Percentiles rank a stretch among this genome's conserved stretches.
These are phyloP conservation scores for Argyresthia goedartella DNA, from an alignment of 2,888 invertebrate species.

Conservation along the genomic window DNA sequence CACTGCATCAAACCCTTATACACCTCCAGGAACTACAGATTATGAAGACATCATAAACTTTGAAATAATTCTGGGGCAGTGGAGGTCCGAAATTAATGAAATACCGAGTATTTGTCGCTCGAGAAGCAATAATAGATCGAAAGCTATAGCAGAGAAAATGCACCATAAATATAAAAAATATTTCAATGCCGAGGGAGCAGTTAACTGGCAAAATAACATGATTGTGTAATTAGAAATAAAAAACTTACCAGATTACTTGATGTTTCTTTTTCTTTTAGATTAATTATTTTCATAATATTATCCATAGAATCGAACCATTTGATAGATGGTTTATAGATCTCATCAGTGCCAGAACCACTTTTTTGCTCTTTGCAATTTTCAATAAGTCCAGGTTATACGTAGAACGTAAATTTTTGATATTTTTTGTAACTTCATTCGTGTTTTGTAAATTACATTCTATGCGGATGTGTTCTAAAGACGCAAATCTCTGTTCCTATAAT, in stretches of 20 bases:
- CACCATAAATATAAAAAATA: no score
- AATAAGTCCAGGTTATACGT: neutral
- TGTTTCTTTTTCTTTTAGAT: neutral
- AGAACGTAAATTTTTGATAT: neutral
- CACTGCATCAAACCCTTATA: conserved; percentile 6
- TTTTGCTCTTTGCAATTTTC: neutral
- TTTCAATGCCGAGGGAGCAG: no score
- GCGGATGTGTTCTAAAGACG: neutral
- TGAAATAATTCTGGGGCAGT: neutral
- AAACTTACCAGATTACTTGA: neutral
- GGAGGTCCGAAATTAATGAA: conserved; percentile 10
- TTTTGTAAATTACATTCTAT: neutral
- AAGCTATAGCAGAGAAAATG: no score
- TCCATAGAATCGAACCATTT: neutral
- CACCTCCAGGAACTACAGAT: conserved; percentile 8
- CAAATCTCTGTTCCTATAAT: neutral
- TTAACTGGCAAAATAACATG: no score
- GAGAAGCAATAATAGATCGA: neutral
- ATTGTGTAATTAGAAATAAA: no score
- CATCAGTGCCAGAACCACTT: neutral
- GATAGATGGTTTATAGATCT: neutral
- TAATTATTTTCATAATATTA: neutral
- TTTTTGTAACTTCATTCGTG: neutral
- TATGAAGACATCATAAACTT: conserved; percentile 9
- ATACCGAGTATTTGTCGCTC: conserved; percentile 9